These are phyloP conservation scores for Leucophenga maculata DNA, from an alignment of 2,888 invertebrate species.

Conservation along the genomic window DNA sequence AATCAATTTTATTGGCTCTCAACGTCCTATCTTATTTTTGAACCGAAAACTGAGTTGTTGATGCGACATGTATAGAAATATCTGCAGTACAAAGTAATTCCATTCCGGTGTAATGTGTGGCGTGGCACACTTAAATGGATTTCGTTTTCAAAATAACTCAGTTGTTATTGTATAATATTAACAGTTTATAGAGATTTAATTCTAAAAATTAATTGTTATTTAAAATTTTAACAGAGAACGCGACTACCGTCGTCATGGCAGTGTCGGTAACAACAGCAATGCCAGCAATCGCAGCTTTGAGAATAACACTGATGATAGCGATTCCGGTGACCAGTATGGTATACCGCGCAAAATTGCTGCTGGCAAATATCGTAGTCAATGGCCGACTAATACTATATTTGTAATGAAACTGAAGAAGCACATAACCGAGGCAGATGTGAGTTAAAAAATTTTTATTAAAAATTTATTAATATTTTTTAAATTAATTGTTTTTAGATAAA, in stretches of 20 bases:
- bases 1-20: too few relatives aligned
- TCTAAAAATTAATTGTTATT: not conserved
- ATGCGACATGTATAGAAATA: too few relatives aligned
- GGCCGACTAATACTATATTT: constrained; percentile 81
- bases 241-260: constrained; percentile 47
- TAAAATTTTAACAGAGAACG: constrained; percentile 40
- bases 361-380: constrained; percentile 71
- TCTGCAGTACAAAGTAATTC: too few relatives aligned
- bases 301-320: constrained; percentile 59
- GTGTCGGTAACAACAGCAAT: constrained; percentile 25
- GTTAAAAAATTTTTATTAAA: constrained; percentile 56
- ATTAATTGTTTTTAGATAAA: constrained; percentile 77
- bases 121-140: too few relatives aligned
- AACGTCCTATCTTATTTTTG: too few relatives aligned
- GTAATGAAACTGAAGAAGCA: constrained; percentile 83
- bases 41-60: too few relatives aligned
- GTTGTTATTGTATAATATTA: too few relatives aligned
- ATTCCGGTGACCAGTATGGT: constrained; percentile 72
- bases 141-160: too few relatives aligned
- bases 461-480: not conserved
- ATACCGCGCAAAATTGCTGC: constrained; percentile 32
- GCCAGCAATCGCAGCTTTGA: not conserved
- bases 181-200: too few relatives aligned
- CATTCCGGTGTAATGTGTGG: too few relatives aligned
- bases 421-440: constrained; percentile 84